A percentile compares a stretch with the other conserved stretches of the same genome.
Evolutionary conservation across 2,888 invertebrate species (phyloP).

Genomic region (Hemaris fuciformis): DNA sequence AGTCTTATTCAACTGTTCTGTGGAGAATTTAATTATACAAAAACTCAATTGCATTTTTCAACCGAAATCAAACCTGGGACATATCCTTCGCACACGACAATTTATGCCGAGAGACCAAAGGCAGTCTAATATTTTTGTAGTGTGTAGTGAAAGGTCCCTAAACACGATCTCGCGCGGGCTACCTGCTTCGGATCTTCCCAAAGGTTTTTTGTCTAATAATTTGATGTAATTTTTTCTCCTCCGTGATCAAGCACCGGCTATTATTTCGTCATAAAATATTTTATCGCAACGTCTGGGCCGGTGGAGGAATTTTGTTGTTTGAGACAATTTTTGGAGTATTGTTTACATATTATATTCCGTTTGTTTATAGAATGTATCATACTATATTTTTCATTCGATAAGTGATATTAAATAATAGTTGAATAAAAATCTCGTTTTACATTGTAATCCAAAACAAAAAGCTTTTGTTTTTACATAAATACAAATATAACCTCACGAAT

Average conservation of each 20-base stretch:
- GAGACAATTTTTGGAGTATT: not conserved
- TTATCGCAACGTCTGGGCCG: slow-evolving; percentile 46
- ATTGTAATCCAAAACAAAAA: no score
- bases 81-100: no score
- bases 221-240: slow-evolving; percentile 36
- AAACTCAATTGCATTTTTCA: no score
- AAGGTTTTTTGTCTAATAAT: slow-evolving; percentile 29
- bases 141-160: not conserved
- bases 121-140: not conserved
- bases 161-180: not conserved
- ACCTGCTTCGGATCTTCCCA: not conserved
- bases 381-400: no score
- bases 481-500: no score
- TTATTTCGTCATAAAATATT: slow-evolving; percentile 73
- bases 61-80: no score
- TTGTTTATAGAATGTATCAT: no score
- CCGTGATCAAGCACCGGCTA: slow-evolving; percentile 32
- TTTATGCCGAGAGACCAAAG: not conserved
- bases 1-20: no score
- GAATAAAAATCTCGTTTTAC: no score
- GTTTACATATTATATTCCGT: not conserved
- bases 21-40: no score
- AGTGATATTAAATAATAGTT: no score
- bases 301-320: slow-evolving; percentile 22
- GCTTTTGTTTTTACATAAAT: no score